phyloP scores from a whole-genome alignment of 2,888 invertebrate species.

The Seira musarum region DNA sequence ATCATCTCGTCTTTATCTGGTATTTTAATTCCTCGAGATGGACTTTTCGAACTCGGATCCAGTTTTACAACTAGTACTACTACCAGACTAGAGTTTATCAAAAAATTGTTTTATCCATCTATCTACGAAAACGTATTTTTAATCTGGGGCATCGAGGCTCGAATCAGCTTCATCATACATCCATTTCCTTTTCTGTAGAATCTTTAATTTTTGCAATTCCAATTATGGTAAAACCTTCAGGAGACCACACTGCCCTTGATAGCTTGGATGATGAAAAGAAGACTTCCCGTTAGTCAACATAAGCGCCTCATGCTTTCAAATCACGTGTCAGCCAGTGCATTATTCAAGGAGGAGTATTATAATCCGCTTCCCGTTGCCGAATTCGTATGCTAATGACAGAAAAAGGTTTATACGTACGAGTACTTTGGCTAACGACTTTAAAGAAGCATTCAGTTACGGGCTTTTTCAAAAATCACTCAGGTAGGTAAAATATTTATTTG shows the following conservation, averaged over 20 bases:
- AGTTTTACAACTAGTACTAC: conserved; percentile 51
- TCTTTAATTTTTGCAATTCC: conserved; percentile 50
- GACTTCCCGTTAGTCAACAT: conserved; percentile 47
- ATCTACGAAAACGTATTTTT: conserved; percentile 1
- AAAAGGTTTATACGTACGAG: background rate
- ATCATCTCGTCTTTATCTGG: background rate
- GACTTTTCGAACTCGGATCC: conserved; percentile 27
- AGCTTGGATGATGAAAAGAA: conserved; percentile 30
- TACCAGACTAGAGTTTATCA: conserved; percentile 24
- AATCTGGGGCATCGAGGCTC: conserved; percentile 44
- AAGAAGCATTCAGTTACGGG: background rate
- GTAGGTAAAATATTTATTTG: background rate
- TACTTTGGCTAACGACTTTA: background rate
- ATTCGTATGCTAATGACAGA: background rate
- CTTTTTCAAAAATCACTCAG: background rate
- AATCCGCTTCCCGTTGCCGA: background rate
- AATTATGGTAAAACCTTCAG: conserved; percentile 54
- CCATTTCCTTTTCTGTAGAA: conserved; percentile 55
- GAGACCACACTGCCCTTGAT: conserved; percentile 39
- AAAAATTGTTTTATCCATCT: conserved; percentile 17
- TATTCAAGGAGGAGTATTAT: background rate
- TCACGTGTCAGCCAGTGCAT: conserved; percentile 33
- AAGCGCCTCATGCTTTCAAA: conserved; percentile 19
- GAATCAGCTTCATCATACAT: conserved; percentile 23
- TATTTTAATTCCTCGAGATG: background rate